Evolutionary conservation across 2,113 vertebrate genomes (phyloP).

Genomic region (Pipra filicauda): DNA sequence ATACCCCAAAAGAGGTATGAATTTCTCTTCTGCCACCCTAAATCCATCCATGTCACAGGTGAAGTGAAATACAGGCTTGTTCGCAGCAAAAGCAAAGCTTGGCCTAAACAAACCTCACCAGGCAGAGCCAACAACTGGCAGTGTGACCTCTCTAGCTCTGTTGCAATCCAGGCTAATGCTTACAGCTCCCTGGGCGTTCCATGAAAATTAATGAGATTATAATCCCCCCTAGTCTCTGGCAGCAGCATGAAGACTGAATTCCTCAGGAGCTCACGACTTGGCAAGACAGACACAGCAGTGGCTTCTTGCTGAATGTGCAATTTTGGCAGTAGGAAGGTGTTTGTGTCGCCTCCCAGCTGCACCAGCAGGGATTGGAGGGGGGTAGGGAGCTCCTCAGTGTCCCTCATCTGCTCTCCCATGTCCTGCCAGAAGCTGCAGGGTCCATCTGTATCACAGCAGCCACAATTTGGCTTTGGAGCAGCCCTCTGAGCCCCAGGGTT

Average conservation of each 20-base stretch:
- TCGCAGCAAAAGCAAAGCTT: neutral
- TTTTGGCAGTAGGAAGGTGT: neutral
- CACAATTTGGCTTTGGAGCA: neutral
- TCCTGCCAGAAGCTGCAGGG: neutral
- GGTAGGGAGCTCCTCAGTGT: neutral
- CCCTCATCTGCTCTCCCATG: neutral
- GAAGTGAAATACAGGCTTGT: neutral
- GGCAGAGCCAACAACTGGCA: neutral
- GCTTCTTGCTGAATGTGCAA: neutral
- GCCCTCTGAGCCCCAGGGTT: neutral
- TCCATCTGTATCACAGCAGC: neutral
- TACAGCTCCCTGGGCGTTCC: neutral
- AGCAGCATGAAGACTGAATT: neutral
- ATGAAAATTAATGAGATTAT: slow-evolving; percentile 45
- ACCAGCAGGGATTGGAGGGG: rapidly evolving
- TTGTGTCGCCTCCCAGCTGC: neutral
- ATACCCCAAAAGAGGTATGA: neutral
- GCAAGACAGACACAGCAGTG: neutral
- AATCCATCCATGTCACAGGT: neutral
- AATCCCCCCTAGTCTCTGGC: slow-evolving; percentile 14
- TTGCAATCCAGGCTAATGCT: neutral
- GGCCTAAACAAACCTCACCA: neutral
- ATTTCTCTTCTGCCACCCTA: neutral
- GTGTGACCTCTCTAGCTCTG: neutral
- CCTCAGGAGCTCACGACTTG: neutral